phyloP scores from a whole-genome alignment of 2,797 vertebrate genomes.

The Clarias laeviceps region DNA sequence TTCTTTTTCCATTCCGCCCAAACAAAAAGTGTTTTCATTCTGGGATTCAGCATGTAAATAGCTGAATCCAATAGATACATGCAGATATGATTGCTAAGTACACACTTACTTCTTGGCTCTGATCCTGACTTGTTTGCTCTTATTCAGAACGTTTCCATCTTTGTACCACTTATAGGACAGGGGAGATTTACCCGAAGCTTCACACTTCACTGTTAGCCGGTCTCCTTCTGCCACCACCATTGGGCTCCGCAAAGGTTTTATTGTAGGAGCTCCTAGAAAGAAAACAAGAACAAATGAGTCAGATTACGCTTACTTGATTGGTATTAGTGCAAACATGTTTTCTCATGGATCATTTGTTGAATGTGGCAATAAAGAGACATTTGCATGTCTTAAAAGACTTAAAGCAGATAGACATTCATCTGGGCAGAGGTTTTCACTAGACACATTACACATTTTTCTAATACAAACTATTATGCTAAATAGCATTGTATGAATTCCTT shows the following conservation, averaged over 20 bases:
- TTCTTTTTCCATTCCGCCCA: not conserved
- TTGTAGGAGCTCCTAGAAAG: slow-evolving; percentile 79
- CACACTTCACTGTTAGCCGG: slow-evolving; percentile 89
- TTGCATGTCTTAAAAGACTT: not conserved
- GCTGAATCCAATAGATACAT: not conserved
- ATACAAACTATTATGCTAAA: not conserved
- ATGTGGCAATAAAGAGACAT: not conserved
- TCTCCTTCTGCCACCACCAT: slow-evolving; percentile 83
- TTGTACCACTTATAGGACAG: slow-evolving; percentile 94
- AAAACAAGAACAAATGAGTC: slow-evolving; percentile 26
- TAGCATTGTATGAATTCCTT: not conserved
- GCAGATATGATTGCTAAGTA: not conserved
- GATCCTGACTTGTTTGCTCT: slow-evolving; percentile 87
- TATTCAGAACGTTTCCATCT: slow-evolving; percentile 92
- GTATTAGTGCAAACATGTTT: slow-evolving; percentile 3
- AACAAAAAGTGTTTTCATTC: not conserved
- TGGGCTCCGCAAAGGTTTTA: slow-evolving; percentile 89
- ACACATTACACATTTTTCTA: slow-evolving; percentile 51
- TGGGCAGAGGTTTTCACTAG: slow-evolving; percentile 74
- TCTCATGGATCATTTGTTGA: not conserved
- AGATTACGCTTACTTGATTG: slow-evolving; percentile 14
- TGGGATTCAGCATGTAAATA: not conserved
- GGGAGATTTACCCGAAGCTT: slow-evolving; percentile 85
- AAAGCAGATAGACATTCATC: slow-evolving; percentile 59
- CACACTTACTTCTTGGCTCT: slow-evolving; percentile 83